Base-by-base conservation (phyloP, 2,888 invertebrate genomes). In the Drosophila hamatofila region DNA sequence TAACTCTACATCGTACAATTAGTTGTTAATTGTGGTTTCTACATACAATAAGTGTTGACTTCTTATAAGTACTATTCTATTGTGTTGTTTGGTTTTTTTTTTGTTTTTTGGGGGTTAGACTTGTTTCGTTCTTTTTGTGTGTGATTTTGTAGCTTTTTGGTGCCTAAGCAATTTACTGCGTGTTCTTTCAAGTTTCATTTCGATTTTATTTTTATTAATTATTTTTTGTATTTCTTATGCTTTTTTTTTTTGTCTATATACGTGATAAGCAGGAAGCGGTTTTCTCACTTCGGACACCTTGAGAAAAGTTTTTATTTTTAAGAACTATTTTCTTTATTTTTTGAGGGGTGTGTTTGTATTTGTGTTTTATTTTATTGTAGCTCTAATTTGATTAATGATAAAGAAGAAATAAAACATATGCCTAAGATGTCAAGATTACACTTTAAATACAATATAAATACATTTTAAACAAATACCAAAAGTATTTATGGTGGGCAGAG, bases 91-190 rank as follows among this genome's bases (percentile, higher is more conserved):
- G 67, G 51, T 72, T 81, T 37, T 79, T 77, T n/a, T n/a, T n/a
- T n/a, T n/a, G n/a, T n/a, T n/a, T n/a, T n/a, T n/a, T n/a, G n/a
- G 73, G 60, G 58, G 74, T 71, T 82, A 71, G 69, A 70, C 63
- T 81, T 77, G 54, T 79, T 78, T 74, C 64, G 61, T 79, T 72
- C 62, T 72, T 68, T 66, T 56, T 42, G 56, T 83, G 73, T 84
- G 64, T 82, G 77, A 72, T 75, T 86, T 87, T 88, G 88, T 89
- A 89, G 81, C 89, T 88, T 83, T 75, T 80, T 89, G 87, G 89
- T 89, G 89, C 88, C 72, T 85, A 88, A 88, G 89, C 87, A 88
- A 81, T 80, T 81, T 88, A 80, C 88, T 89, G 89, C 80, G 88
- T 88, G 89, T 80, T 72, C 49, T 72, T 56, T 78, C 71, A 81